Percentiles rank a stretch among this genome's conserved stretches.
Conservation (phyloP, 2,113 vertebrate genomes). For the Otocyon megalotis region DNA sequence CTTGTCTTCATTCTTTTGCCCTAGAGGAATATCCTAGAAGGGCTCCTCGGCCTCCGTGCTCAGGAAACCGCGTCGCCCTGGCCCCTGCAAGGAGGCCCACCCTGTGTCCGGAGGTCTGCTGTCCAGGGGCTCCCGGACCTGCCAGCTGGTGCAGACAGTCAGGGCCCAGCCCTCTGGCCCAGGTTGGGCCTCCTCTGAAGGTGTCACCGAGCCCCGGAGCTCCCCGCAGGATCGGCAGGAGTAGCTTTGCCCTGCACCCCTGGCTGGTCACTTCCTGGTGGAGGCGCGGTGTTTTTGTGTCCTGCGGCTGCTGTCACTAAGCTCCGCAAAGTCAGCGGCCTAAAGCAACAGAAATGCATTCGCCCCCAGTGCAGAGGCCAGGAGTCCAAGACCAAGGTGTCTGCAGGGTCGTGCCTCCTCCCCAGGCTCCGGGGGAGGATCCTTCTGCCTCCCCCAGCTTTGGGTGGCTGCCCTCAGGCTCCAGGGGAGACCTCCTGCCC, state of each 20-base stretch:
- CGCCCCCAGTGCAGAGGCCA: fast-evolving
- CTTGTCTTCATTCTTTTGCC: background rate
- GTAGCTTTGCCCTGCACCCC: fast-evolving
- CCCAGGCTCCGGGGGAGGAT: fast-evolving
- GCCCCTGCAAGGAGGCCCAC: fast-evolving
- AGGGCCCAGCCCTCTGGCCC: background rate
- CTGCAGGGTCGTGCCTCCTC: fast-evolving
- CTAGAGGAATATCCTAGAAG: fast-evolving
- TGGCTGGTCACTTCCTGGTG: background rate
- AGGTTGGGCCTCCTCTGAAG: background rate
- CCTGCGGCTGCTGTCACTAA: background rate
- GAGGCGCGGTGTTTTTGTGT: too few species aligned
- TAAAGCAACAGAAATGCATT: background rate
- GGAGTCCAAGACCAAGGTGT: fast-evolving
- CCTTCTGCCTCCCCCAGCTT: background rate
- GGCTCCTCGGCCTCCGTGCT: background rate
- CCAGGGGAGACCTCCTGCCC: background rate
- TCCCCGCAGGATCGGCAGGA: fast-evolving
- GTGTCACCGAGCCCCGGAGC: fast-evolving
- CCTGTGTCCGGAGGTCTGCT: fast-evolving
- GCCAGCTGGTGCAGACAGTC: background rate
- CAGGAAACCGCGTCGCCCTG: fast-evolving
- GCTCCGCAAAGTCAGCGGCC: fast-evolving
- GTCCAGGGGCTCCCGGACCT: background rate
- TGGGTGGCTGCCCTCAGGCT: fast-evolving